These are phyloP conservation scores for Plectropomus leopardus DNA, from an alignment of 2,113 vertebrate species.

Conservation along the genomic window DNA sequence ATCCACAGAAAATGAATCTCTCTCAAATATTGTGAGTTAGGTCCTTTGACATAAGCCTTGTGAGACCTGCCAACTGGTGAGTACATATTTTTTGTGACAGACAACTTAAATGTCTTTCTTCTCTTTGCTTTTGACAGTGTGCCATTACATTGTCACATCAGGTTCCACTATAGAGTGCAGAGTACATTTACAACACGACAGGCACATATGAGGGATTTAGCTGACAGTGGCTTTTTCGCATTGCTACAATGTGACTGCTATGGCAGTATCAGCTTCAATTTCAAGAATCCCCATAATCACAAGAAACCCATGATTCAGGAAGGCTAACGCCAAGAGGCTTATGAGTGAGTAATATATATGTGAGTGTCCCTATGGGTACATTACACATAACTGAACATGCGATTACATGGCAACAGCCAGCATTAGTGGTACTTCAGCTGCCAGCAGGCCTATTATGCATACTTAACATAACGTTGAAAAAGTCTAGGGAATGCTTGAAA, in stretches of 20 bases:
- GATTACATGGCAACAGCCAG: neutral
- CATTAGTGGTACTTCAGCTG: neutral
- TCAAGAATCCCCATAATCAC: conserved; percentile 35
- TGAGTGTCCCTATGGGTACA: neutral
- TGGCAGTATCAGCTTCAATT: conserved; percentile 19
- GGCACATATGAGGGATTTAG: conserved; percentile 20
- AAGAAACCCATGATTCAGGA: conserved; percentile 18
- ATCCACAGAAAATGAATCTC: neutral
- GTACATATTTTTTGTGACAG: conserved; percentile 11
- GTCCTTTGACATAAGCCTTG: conserved; percentile 4
- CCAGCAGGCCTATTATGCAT: neutral
- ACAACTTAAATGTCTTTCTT: neutral
- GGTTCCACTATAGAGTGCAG: neutral
- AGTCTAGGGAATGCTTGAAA: neutral
- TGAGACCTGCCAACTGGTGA: conserved; percentile 3
- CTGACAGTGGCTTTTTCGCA: conserved; percentile 23
- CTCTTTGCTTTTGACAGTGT: neutral
- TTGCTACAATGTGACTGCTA: neutral
- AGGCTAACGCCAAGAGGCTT: conserved; percentile 25
- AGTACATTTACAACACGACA: conserved; percentile 14
- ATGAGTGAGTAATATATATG: neutral
- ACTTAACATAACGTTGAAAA: conserved; percentile 4
- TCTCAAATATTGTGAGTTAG: neutral
- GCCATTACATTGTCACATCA: neutral
- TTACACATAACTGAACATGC: neutral